phyloP scores from a whole-genome alignment of 2,888 invertebrate species.

The Nymphalis urticae region DNA sequence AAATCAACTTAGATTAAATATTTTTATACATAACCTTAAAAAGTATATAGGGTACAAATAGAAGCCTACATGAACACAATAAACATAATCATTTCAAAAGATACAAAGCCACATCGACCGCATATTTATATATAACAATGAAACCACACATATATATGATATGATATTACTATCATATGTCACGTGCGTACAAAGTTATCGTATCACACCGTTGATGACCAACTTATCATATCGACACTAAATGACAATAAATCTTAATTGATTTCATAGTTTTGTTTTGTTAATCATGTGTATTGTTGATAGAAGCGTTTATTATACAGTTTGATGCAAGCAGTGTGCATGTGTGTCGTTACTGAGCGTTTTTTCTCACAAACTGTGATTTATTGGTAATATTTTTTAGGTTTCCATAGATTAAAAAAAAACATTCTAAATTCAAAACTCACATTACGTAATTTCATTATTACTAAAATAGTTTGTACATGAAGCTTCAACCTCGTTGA shows the following conservation, averaged over 20 bases:
- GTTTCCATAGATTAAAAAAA: no score
- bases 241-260: constrained; percentile 1
- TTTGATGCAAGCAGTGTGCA: background rate
- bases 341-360: background rate
- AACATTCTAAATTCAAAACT: no score
- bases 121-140: background rate
- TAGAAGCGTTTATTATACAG: background rate
- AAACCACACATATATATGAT: constrained; percentile 10
- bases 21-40: no score
- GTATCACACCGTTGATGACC: background rate
- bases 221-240: constrained; percentile 16
- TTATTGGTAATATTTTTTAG: no score
- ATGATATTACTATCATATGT: constrained; percentile 15
- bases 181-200: constrained; percentile 16
- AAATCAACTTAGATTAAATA: no score
- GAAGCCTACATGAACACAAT: no score
- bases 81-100: background rate
- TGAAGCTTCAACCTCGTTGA: no score
- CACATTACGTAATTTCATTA: no score
- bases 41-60: no score
- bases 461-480: no score
- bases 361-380: no score
- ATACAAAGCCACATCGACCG: background rate
- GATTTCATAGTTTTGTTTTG: constrained; percentile 2
- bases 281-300: background rate